Evolutionary conservation across 2,888 invertebrate species (phyloP), one percentile per base, ranked within the genome.

Genomic region (Lasioglossum villosulum): DNA sequence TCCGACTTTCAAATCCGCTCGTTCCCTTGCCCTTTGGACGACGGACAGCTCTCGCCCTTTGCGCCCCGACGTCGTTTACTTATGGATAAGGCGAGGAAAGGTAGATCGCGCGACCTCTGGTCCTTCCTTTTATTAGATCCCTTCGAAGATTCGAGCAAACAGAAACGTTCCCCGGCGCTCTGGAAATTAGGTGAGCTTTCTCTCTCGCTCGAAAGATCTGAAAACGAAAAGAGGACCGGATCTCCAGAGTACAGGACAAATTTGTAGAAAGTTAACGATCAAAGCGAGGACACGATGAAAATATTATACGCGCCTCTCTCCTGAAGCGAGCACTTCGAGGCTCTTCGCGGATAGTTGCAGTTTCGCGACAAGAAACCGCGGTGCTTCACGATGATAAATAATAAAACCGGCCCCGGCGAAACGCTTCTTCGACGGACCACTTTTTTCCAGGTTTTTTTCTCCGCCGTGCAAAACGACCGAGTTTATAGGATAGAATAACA

Each of bases 1-100:
- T 52, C n/a, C 45, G 71, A 78, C 56, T 83, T 78, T 78, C 30
- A 45, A 78, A 75, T 71, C 59, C 34, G 34, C 37, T 52, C 70
- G 70, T 52, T 63, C 12, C 27, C 56, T n/a, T 4, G 48, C 19
- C 48, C 27, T 27, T 37, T 37, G 56, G 6, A 12, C 34, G 23
- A 19, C 16, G 16, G 39, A 52, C 59, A 45, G 10, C 52, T 52
- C 52, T 52, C 27, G 66, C 8, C 23, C 23, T 72, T 75, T n/a
- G 45, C 56, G 45, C 45, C 76, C 66, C 30, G 73, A 39, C 68
- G 48, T 12, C 19, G 42, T 30, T 34, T 39, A 71, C 75, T 75
- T 56, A 39, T 27, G 37, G 68, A 68, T 37, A 68, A 37, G 37
- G 6, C 66, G 23, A 23, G 23, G 23, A 2, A 27, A 12, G 71